phyloP scores from a whole-genome alignment of 1,140 invertebrate genomes.

The Epicauta chinensis region DNA sequence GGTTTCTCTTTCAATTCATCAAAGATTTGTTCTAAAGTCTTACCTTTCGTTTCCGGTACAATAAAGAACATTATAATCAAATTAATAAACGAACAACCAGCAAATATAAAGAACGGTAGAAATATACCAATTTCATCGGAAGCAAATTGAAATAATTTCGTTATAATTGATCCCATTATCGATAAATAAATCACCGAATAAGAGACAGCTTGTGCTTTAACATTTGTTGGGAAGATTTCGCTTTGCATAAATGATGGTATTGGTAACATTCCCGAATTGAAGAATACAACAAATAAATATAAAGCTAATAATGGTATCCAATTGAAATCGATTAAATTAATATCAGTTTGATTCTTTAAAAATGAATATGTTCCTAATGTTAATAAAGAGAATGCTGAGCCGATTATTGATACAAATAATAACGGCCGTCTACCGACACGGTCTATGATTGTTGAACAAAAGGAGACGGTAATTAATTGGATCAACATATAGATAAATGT shows the following conservation, averaged over 20 bases:
- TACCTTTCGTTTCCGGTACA: constrained; percentile 15
- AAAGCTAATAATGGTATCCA: constrained; percentile 58
- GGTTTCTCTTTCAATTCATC: background rate
- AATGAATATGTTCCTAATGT: constrained; percentile 57
- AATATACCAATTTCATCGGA: constrained; percentile 2
- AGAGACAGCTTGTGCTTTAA: constrained; percentile 6
- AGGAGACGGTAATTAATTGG: constrained; percentile 57
- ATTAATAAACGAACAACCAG: constrained; percentile 1
- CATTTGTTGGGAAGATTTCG: constrained; percentile 12
- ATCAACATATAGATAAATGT: constrained; percentile 58
- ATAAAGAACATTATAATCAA: constrained; percentile 3
- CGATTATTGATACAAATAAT: constrained; percentile 54
- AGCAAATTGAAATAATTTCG: constrained; percentile 1
- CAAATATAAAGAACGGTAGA: constrained; percentile 8
- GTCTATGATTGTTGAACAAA: constrained; percentile 63
- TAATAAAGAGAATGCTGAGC: constrained; percentile 48
- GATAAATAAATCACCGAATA: constrained; percentile 5
- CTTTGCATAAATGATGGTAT: constrained; percentile 59
- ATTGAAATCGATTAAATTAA: constrained; percentile 21
- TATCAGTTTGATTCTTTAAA: constrained; percentile 42
- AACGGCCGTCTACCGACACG: constrained; percentile 63
- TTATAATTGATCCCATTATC: background rate
- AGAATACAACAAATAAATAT: constrained; percentile 62
- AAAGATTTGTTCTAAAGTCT: constrained; percentile 6
- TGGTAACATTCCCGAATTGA: constrained; percentile 61